Evolutionary conservation across 2,888 invertebrate species (phyloP).

Genomic region (Lasioglossum lativentre): DNA sequence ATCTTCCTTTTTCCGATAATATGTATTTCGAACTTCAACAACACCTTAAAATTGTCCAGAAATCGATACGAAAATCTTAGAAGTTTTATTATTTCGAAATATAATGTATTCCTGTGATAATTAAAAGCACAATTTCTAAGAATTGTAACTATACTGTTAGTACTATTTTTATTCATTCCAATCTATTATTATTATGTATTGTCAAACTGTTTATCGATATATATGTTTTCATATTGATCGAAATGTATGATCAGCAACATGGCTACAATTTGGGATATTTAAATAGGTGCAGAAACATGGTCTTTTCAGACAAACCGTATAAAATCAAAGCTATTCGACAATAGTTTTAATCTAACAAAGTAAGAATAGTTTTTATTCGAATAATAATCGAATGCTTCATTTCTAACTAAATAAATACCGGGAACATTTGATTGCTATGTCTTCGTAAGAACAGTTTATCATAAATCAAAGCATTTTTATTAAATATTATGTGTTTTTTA

Average conservation of each 20-base stretch:
- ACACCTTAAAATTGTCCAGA: not conserved
- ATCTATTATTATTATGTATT: not conserved
- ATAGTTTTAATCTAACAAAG: not conserved
- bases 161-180: not conserved
- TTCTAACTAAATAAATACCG: not conserved
- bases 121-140: not conserved
- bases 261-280: conserved; percentile 11
- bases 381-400: not conserved
- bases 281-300: not conserved
- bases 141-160: not conserved
- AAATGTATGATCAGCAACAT: conserved; percentile 34
- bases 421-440: not conserved
- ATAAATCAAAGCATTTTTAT: not conserved
- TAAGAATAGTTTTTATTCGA: not conserved
- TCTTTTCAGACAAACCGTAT: not conserved
- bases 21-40: not conserved
- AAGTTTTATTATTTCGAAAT: not conserved
- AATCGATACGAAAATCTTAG: not conserved
- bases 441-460: not conserved
- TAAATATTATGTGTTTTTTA: not conserved
- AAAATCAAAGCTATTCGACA: not conserved
- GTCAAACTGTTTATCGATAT: conserved; percentile 7
- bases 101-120: not conserved
- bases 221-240: conserved; percentile 41
- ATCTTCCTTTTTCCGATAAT: not conserved